Evolutionary conservation across 37 sponge, comb jelly and placozoan species (phyloP).

Genomic region (Petrosia ficiformis): DNA sequence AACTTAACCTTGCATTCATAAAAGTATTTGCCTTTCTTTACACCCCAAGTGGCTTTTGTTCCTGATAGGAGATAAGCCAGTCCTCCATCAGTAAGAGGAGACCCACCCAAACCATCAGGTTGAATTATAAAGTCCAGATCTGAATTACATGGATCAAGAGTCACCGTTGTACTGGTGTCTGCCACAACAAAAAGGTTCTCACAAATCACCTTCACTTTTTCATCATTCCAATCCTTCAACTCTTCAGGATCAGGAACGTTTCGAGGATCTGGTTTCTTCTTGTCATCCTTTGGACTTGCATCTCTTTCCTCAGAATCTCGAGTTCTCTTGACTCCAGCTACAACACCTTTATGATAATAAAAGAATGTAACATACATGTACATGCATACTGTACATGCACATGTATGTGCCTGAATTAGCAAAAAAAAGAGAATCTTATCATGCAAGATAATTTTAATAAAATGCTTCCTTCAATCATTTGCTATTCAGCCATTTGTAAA

Average conservation of each 20-base stretch:
- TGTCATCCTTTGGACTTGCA: neutral
- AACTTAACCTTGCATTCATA: slow-evolving; percentile 60
- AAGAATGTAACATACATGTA: too few species aligned
- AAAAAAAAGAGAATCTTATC: too few species aligned
- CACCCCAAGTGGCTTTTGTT: slow-evolving; percentile 70
- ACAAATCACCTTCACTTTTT: neutral
- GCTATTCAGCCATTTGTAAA: too few species aligned
- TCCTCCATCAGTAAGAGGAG: slow-evolving; percentile 49
- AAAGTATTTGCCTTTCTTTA: slow-evolving; percentile 68
- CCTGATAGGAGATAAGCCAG: slow-evolving; percentile 81
- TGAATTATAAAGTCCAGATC: slow-evolving; percentile 76
- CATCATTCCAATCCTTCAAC: slow-evolving; percentile 28
- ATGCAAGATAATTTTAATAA: too few species aligned
- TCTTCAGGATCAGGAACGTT: slow-evolving; percentile 57
- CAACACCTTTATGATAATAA: too few species aligned
- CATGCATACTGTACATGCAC: too few species aligned
- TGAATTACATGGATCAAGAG: slow-evolving; percentile 72
- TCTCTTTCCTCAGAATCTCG: neutral
- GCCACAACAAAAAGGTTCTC: slow-evolving; percentile 31
- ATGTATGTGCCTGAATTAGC: too few species aligned
- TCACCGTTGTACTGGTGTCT: slow-evolving; percentile 45
- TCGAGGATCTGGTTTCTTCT: slow-evolving; percentile 14
- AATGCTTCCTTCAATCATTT: too few species aligned
- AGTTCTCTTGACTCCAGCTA: neutral
- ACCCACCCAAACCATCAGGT: slow-evolving; percentile 72